Evolutionary conservation across 2,888 invertebrate species (phyloP), one percentile per base, ranked within the genome.

Genomic region (Tinea pellionella): DNA sequence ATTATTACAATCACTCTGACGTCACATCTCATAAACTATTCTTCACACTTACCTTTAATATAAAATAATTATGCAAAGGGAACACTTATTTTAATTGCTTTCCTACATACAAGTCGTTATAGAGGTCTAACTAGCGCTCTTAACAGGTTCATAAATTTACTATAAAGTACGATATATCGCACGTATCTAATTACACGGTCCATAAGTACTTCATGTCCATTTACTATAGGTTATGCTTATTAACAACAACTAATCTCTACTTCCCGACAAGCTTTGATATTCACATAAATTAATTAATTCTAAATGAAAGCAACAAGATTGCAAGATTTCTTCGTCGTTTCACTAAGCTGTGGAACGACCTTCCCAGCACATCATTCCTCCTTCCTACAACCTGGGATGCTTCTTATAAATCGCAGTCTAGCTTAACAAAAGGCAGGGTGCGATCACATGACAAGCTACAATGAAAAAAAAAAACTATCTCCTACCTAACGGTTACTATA

Each of bases 141-240:
- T 53, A 53, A 53, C 53, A 19, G 18, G 19, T 24, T 24, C 53
- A 53, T 53, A 53, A 53, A 53, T 53, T 53, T n/a, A 9, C 24
- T 19, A 18, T 18, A 53, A 53, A 18, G 19, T 53, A 53, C 11
- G 24, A 60, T 60, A 60, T 56, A 61, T 63, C 59, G 63, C 65
- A 64, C 64, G 62, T 65, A 65, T 63, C 65, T 67, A 67, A 67
- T 68, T 65, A 65, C 67, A 62, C 60, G 62, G 24, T 1, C n/a
- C 53, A 53, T 53, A 53, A 53, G 53, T 53, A 24, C 53, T 12
- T 53, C 18, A 13, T 53, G 24, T 6, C 4, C 24, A 53, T 53
- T 53, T 18, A 47, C 2, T 24, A 24, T 53, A 53, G 18, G 53
- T 24, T 53, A 53, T 11, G 53, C 53, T 53, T 53, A 53, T 19